A percentile compares a stretch with the other conserved stretches of the same genome.
Evolutionary conservation across 2,113 vertebrate genomes (phyloP).

Genomic region (Erythrolamprus reginae): DNA sequence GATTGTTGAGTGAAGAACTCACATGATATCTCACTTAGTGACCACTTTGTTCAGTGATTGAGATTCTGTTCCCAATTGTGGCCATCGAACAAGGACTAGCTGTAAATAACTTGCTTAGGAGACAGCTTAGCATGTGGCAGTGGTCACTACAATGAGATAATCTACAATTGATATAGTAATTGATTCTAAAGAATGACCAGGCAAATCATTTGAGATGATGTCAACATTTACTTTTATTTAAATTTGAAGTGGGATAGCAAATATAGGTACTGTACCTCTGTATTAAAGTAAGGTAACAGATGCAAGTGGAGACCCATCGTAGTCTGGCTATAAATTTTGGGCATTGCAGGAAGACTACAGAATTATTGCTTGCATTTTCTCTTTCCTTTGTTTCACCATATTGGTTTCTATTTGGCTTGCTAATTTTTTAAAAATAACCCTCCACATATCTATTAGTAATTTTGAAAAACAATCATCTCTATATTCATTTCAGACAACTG

Average conservation of each 20-base stretch:
- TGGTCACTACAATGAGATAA: not conserved
- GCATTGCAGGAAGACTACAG: not conserved
- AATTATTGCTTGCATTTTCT: not conserved
- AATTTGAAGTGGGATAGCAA: not conserved
- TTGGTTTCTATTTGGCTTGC: slow-evolving; percentile 74
- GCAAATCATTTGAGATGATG: not conserved
- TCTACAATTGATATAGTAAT: not conserved
- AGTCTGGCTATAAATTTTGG: not conserved
- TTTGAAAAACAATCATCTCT: slow-evolving; percentile 57
- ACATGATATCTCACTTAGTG: not conserved
- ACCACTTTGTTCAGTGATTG: not conserved
- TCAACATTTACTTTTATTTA: not conserved
- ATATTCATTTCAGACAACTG: slow-evolving; percentile 17
- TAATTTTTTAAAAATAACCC: slow-evolving; percentile 65
- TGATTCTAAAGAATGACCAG: not conserved
- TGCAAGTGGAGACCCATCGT: not conserved
- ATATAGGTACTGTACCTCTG: not conserved
- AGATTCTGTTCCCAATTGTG: not conserved
- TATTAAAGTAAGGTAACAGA: not conserved
- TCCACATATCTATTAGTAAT: slow-evolving; percentile 42
- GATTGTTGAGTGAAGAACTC: not conserved
- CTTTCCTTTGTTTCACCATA: slow-evolving; percentile 72
- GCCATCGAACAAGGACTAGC: not conserved
- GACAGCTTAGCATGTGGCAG: not conserved
- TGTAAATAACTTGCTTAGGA: not conserved